Evolutionary conservation across 2,888 invertebrate genomes (phyloP), one percentile per base, ranked within the genome.

Genomic region (Macrophya annulata): DNA sequence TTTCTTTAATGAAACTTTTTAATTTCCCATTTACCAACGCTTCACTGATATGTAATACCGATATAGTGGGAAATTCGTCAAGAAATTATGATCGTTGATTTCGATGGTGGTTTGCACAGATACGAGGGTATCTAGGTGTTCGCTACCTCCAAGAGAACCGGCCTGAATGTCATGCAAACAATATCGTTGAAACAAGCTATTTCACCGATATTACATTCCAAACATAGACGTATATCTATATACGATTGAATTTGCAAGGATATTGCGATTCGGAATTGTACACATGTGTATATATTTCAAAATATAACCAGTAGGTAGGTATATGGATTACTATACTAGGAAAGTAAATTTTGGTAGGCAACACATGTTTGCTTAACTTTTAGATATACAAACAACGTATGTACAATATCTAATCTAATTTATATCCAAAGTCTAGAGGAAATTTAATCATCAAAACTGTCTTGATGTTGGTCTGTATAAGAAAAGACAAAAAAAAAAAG

Each of bases 201-300:
- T 89, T 86, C 85, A 86, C 55, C 85, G 87, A 89, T 90, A 91
- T 91, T 91, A 89, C 90, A 86, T 89, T 89, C 88, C 88, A 74
- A 81, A 86, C 51, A 62, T 81, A 37, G 4, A n/a, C n/a, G 0
- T 71, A 71, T 37, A 71, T 15, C 31, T 31, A 21, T 51, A 71
- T 48, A 82, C 88, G 89, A 91, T 91, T 91, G 89, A 92, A 91
- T 91, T 91, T 89, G 88, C 89, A 90, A 91, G 90, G 55, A 77
- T 77, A 77, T 77, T 77, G 77, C 77, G 21, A 51, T 5, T 2
- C 0, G 37, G 55, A 43, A 31, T 74, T 45, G 21, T 37, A 71
- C 65, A n/a, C 4, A 62, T 62, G 62, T 48, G 4, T 48, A 15
- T 68, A 68, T 25, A 37, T 62, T 62, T 62, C 62, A 62, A 10